A percentile compares a stretch with the other conserved stretches of the same genome.
Conservation (phyloP, 2,888 invertebrate genomes). For the Xestia sexstrigata region DNA sequence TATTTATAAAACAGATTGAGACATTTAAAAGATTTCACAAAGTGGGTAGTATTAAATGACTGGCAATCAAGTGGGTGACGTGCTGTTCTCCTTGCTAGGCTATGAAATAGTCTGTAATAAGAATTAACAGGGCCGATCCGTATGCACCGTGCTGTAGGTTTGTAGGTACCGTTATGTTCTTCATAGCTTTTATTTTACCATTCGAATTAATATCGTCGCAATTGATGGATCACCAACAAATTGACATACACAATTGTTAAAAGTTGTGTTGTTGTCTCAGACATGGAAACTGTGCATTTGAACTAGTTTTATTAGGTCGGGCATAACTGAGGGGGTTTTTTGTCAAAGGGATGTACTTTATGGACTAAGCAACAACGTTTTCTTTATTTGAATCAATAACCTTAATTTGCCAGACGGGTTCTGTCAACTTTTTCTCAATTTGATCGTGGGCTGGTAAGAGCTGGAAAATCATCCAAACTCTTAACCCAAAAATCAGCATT, state of each 20-base stretch:
- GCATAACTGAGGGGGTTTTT: not conserved
- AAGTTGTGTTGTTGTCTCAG: not conserved
- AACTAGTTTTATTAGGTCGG: not conserved
- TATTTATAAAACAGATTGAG: no score
- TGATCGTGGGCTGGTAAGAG: not conserved
- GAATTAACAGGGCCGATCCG: no score
- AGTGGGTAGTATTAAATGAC: no score
- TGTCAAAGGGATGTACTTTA: not conserved
- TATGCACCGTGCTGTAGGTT: no score
- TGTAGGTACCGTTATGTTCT: not conserved
- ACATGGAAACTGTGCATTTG: not conserved
- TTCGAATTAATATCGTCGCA: conserved; percentile 29
- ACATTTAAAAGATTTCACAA: no score
- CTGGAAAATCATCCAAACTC: not conserved
- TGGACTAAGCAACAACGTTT: not conserved
- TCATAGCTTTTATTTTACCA: not conserved
- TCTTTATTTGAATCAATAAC: not conserved
- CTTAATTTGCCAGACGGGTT: not conserved
- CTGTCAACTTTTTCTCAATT: not conserved
- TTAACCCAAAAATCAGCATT: not conserved
- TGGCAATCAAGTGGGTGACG: no score
- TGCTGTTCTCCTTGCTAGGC: no score
- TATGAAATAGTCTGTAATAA: no score
- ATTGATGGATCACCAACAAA: conserved; percentile 25
- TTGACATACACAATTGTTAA: conserved; percentile 4